Conservation (phyloP, 2,113 vertebrate species). For the Marcusenius ussheri region DNA sequence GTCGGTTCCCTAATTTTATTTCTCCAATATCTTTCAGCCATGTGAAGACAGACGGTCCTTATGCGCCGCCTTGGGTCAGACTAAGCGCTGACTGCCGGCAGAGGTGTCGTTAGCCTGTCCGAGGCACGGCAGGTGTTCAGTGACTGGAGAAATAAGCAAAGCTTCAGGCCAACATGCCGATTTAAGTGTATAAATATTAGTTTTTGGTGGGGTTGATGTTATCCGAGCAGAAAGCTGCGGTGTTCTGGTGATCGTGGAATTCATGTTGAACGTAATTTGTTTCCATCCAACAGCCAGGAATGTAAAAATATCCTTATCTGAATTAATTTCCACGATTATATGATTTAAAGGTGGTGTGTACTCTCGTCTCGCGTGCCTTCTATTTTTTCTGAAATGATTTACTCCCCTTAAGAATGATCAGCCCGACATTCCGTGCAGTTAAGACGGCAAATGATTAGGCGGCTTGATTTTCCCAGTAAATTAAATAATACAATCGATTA, state of each 20-base stretch:
- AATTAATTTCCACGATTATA: not conserved
- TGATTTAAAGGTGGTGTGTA: not conserved
- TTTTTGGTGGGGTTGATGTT: not conserved
- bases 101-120: not conserved
- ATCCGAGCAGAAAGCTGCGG: not conserved
- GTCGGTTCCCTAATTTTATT: not conserved
- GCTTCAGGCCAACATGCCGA: not conserved
- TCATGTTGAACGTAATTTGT: not conserved
- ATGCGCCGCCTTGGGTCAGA: not conserved
- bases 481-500: not conserved
- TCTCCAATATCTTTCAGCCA: not conserved
- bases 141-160: not conserved
- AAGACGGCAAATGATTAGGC: not conserved
- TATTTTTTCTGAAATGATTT: not conserved
- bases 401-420: not conserved
- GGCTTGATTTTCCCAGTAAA: not conserved
- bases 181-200: not conserved
- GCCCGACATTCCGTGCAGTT: not conserved
- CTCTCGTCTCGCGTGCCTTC: not conserved
- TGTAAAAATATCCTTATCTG: not conserved
- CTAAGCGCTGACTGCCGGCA: not conserved
- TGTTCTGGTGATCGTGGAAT: not conserved
- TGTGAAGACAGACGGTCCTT: not conserved
- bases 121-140: not conserved
- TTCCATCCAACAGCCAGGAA: not conserved